Evolutionary conservation across 1,140 invertebrate species (phyloP).

Genomic region (Bombus sibiricus): DNA sequence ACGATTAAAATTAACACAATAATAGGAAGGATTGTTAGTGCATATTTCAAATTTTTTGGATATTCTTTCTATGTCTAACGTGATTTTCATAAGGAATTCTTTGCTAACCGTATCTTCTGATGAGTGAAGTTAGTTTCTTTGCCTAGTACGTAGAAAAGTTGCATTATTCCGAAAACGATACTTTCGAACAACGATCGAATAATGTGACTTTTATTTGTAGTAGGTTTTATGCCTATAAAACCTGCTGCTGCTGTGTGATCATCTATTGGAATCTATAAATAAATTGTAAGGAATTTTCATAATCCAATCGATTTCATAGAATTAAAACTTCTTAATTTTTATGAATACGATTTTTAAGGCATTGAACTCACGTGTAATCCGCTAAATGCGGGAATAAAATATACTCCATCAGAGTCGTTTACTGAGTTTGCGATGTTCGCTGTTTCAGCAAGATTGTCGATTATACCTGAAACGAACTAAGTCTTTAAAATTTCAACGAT

Average conservation of each 20-base stretch:
- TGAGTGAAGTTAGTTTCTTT: constrained; percentile 86
- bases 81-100: constrained; percentile 5
- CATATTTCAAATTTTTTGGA: too few species aligned
- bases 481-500: background rate
- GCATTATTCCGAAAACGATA: constrained; percentile 91
- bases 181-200: constrained; percentile 93
- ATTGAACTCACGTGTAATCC: constrained; percentile 89
- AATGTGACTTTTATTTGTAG: constrained; percentile 90
- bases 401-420: constrained; percentile 90
- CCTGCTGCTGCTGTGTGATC: constrained; percentile 91
- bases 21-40: too few species aligned
- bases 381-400: constrained; percentile 96
- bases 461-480: constrained; percentile 84
- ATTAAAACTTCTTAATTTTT: background rate
- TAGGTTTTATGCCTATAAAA: constrained; percentile 93
- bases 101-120: constrained; percentile 84
- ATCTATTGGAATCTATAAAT: constrained; percentile 91
- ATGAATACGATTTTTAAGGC: background rate
- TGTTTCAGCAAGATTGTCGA: constrained; percentile 87
- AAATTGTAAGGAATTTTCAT: background rate
- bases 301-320: background rate
- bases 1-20: background rate
- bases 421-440: constrained; percentile 89
- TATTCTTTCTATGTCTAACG: background rate
- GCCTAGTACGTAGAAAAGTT: constrained; percentile 89